Conservation (phyloP, 2,888 invertebrate species). For the Cylindroiulus punctatus region DNA sequence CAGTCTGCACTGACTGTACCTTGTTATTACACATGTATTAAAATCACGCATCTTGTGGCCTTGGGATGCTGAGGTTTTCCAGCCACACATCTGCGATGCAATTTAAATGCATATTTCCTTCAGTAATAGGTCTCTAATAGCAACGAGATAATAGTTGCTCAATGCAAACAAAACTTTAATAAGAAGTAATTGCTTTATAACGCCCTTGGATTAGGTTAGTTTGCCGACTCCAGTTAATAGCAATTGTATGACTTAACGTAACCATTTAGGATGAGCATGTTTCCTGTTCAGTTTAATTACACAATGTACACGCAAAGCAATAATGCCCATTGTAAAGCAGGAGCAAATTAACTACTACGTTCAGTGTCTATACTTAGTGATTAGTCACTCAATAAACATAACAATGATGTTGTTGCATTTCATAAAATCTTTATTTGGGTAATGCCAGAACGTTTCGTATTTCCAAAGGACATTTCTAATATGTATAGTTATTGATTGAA, state of each 20-base stretch:
- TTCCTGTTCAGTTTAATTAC: neutral
- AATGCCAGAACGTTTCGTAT: neutral
- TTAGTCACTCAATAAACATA: neutral
- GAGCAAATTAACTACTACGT: neutral
- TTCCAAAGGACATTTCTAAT: too few species aligned
- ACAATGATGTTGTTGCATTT: neutral
- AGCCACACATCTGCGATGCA: neutral
- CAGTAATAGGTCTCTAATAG: neutral
- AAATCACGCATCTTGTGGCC: neutral
- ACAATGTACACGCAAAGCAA: neutral
- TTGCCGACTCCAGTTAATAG: constrained; percentile 6
- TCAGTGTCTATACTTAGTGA: neutral
- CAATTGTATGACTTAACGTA: neutral
- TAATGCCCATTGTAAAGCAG: neutral
- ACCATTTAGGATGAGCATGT: neutral
- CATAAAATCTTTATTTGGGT: too few species aligned
- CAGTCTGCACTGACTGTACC: neutral
- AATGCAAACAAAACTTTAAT: neutral
- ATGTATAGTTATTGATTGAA: too few species aligned
- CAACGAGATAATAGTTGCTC: neutral
- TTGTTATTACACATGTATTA: neutral
- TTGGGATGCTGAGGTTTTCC: neutral
- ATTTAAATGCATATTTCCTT: neutral
- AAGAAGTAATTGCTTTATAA: neutral
- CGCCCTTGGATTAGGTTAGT: neutral